Evolutionary conservation across 2,113 vertebrate species (phyloP).

Genomic region (Penelope pileata): DNA sequence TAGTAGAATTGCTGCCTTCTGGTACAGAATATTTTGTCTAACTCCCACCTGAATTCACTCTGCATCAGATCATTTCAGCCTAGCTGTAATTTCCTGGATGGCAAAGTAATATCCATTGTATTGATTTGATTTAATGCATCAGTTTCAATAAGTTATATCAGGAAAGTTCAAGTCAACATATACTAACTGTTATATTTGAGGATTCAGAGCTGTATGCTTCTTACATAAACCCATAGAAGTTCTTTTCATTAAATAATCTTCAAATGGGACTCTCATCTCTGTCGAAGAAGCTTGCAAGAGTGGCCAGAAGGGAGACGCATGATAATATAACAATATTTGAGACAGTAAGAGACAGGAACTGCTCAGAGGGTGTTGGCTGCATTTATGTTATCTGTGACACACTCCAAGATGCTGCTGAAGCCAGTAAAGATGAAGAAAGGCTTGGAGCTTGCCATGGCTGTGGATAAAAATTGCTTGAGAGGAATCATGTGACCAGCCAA

Average conservation of each 20-base stretch:
- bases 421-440: slow-evolving; percentile 9
- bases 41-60: slow-evolving; percentile 27
- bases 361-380: neutral
- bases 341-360: neutral
- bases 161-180: neutral
- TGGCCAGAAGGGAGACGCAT: neutral
- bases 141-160: neutral
- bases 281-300: neutral
- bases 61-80: neutral
- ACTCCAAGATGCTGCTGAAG: neutral
- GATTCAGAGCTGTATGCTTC: neutral
- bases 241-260: neutral
- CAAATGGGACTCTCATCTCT: neutral
- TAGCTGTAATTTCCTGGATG: neutral
- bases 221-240: neutral
- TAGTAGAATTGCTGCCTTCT: slow-evolving; percentile 39
- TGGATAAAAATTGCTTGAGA: slow-evolving; percentile 19
- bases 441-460: neutral
- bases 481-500: neutral
- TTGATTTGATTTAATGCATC: slow-evolving; percentile 34
- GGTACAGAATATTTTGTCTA: slow-evolving; percentile 8
- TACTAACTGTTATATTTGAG: neutral
- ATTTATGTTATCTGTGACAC: neutral
- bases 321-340: neutral
- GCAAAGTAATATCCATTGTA: neutral